Conservation (phyloP, 2,797 vertebrate species). For the Geranospiza caerulescens region DNA sequence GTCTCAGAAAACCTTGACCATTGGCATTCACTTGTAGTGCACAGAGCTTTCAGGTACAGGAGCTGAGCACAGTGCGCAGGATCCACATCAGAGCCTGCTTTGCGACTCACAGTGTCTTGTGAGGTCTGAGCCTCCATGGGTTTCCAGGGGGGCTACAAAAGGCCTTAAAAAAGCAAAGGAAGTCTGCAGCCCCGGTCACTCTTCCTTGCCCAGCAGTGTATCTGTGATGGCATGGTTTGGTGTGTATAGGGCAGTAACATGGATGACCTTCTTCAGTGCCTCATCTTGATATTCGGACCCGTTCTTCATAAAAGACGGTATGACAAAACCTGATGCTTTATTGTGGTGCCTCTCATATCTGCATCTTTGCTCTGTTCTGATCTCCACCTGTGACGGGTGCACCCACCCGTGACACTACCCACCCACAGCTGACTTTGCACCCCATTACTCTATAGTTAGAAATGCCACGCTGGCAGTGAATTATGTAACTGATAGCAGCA, state of each 20-base stretch:
- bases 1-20: neutral
- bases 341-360: neutral
- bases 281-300: neutral
- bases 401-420: neutral
- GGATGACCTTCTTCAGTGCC: neutral
- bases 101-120: neutral
- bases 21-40: neutral
- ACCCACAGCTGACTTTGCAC: neutral
- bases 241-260: neutral
- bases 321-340: neutral
- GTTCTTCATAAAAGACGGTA: neutral
- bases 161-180: neutral
- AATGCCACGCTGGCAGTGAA: neutral
- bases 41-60: neutral
- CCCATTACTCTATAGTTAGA: neutral
- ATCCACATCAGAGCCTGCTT: neutral
- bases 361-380: neutral
- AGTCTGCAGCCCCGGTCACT: neutral
- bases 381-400: neutral
- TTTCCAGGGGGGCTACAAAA: neutral
- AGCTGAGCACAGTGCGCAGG: neutral
- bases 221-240: neutral
- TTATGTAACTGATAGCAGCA: neutral
- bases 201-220: neutral
- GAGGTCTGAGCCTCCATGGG: neutral